Evolutionary conservation across 1,140 invertebrate species (phyloP), one percentile per base, ranked within the genome.

Genomic region (Rhagoletis zephyria): DNA sequence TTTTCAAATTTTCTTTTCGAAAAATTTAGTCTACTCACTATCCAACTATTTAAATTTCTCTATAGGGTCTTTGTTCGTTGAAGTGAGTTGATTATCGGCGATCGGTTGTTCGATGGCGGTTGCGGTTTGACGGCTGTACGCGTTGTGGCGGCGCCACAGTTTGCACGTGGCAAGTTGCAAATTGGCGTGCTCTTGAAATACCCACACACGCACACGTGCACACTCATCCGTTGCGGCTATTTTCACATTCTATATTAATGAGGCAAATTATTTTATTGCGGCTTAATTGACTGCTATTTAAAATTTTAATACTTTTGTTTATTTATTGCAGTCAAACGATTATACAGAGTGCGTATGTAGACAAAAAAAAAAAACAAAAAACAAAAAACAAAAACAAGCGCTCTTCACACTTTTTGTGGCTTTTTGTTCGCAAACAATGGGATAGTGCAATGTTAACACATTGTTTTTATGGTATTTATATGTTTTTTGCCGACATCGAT

Each of bases 81-180:
- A 9, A 14, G 16, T 56, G 51, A 19, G 74, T 81, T 81, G 74
- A 81, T 56, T 81, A 81, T 81, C 48, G 19, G 10, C 74, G 74
- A 81, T 81, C 74, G 48, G 48, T 19, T 81, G 16, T 59, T 42
- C 48, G 6, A 51, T 81, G 74, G 45, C 74, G 48, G 48, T n/a
- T 81, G 74, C 74, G 74, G 74, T 81, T 81, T 81, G 74, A 81
- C 74, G 74, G 74, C 74, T 81, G 74, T 48, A 81, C 74, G n/a
- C 74, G 45, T 14, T 56, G 74, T 81, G 74, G 74, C n/a, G 74
- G 14, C 74, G 74, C 48, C 74, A 42, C 74, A 81, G 48, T 81
- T 81, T 81, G 74, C 74, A 81, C 48, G 74, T 81, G 74, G 74
- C 74, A 81, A 51, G 67, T 74, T 48, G 67, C 67, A 48, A 74